phyloP scores from a whole-genome alignment of 2,888 invertebrate species.

The Limnephilus lunatus region DNA sequence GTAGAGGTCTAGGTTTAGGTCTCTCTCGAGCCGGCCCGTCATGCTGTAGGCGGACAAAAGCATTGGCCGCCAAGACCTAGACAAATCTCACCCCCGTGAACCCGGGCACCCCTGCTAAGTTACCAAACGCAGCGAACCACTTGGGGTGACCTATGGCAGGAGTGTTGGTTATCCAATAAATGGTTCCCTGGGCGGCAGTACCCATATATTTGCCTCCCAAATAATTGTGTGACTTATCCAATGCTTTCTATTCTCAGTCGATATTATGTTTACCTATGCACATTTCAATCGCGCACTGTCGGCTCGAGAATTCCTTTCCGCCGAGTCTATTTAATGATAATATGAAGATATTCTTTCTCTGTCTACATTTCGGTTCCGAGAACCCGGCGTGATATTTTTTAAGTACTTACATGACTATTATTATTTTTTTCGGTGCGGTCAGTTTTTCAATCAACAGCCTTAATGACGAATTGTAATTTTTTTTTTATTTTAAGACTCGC shows the following conservation, averaged over 20 bases:
- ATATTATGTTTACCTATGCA: neutral
- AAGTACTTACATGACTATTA: slow-evolving; percentile 37
- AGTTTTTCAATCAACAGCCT: neutral
- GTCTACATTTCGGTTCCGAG: slow-evolving; percentile 12
- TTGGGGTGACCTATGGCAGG: no score
- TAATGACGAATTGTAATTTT: neutral
- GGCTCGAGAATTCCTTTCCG: neutral
- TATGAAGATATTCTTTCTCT: slow-evolving; percentile 6
- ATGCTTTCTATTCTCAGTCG: neutral
- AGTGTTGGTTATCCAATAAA: no score
- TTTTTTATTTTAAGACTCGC: neutral
- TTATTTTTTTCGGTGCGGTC: slow-evolving; percentile 8
- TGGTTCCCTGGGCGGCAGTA: no score
- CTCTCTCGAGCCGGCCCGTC: no score
- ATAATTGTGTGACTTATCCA: neutral
- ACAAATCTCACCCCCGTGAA: no score
- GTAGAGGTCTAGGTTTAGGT: no score
- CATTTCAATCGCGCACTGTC: neutral
- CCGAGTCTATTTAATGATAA: neutral
- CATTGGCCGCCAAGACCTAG: no score
- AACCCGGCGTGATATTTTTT: slow-evolving; percentile 42
- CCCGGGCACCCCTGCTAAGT: no score
- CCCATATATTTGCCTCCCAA: no score
- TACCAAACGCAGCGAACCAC: no score
- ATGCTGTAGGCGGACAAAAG: no score